Conservation (phyloP, 2,797 vertebrate species). For the Pipistrellus nathusii region DNA sequence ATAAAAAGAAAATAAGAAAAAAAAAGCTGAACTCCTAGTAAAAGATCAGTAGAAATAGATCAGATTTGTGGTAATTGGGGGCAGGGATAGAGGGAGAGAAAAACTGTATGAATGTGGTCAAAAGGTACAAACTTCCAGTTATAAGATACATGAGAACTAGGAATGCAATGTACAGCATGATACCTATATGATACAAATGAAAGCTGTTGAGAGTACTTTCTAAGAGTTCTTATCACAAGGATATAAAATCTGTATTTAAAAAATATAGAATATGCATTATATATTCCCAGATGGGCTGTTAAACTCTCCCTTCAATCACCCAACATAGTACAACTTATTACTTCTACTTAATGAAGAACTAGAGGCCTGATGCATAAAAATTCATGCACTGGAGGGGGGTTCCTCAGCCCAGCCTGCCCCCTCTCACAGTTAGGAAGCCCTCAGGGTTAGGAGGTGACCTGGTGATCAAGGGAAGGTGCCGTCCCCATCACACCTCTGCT, state of each 20-base stretch:
- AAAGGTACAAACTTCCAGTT: neutral
- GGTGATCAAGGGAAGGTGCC: too few relatives aligned
- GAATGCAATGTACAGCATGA: neutral
- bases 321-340: neutral
- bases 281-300: neutral
- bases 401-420: too few relatives aligned
- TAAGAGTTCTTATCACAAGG: neutral
- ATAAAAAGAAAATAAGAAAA: neutral
- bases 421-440: too few relatives aligned
- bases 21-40: neutral
- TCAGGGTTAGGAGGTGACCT: too few relatives aligned
- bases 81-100: neutral
- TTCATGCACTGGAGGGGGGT: too few relatives aligned
- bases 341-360: neutral
- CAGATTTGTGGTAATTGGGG: neutral
- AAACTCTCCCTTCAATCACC: neutral
- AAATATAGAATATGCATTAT: neutral
- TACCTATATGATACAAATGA: neutral
- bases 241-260: neutral
- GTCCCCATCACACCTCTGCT: too few relatives aligned
- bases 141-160: neutral
- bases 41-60: neutral
- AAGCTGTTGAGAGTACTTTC: neutral
- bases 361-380: too few relatives aligned
- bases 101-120: neutral